Base-by-base conservation (phyloP, 1,140 invertebrate genomes). In the Thaumatotibia leucotreta region DNA sequence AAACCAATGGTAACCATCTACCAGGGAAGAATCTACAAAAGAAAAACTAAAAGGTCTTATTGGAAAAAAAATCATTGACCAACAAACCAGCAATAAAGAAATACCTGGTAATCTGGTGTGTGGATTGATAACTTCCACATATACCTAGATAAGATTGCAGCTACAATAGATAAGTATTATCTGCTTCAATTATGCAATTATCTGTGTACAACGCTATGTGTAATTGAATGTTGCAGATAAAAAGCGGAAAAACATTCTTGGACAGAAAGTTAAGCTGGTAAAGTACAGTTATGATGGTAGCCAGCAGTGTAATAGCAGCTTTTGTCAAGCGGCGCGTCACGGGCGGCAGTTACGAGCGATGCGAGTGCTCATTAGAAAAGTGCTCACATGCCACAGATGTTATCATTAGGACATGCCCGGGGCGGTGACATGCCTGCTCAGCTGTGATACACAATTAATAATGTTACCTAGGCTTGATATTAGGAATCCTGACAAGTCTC, bases 281-380 rank as follows among this genome's bases (percentile, higher is more conserved):
- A 58, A 58, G 24, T 58, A 58, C 52, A 58, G 52, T 27, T 14
- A 58, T 58, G n/a, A n/a, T n/a, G n/a, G n/a, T n/a, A n/a, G n/a
- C 4, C 14, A 45, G 39, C 39, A 20, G 14, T 45, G 14, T 45
- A 45, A 45, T 45, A 9, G 17, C 39, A 20, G 39, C 14, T 45
- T 45, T 45, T 58, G 52, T 58, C 52, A 11, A 58, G 24, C 17
- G 24, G 14, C 27, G 23, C n/a, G 22, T 58, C 52, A 29, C 11
- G 11, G 50, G 23, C 1, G 52, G 23, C 14, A 14, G 24, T 29
- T 58, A 5, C n/a, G 10, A 10, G 24, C 11, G 50, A 54, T 63
- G 27, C 58, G 33, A 32, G 67, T 39, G 52, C 63, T 74, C 72
- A 75, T 75, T 72, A 69, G 69, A 65, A 68, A 69, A 74, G 68